Conservation (phyloP, 1,140 invertebrate species). For the Heterodera schachtii region DNA sequence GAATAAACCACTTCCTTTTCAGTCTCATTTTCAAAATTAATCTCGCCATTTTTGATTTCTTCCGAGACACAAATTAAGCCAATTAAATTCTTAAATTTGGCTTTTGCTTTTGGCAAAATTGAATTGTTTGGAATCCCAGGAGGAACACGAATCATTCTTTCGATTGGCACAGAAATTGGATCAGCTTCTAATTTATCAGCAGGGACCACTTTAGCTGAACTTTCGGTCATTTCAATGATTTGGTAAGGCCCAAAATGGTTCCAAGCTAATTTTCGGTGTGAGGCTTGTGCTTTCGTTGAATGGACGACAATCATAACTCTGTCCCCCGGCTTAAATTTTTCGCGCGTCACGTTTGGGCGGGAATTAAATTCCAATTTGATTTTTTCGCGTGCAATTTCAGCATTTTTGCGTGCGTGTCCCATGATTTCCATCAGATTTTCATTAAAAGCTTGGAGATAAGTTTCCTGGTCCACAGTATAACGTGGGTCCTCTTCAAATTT, state of each 20-base stretch:
- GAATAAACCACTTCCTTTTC: neutral
- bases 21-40: neutral
- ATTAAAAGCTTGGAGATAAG: slow-evolving; percentile 5
- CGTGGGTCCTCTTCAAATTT: neutral
- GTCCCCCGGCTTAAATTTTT: slow-evolving; percentile 11
- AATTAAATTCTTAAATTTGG: slow-evolving; percentile 3
- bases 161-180: neutral
- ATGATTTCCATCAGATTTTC: slow-evolving; percentile 13
- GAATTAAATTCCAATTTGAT: neutral
- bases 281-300: neutral
- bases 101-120: slow-evolving; percentile 1
- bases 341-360: neutral
- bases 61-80: neutral
- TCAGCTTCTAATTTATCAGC: neutral
- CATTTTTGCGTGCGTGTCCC: neutral
- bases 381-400: neutral
- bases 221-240: neutral
- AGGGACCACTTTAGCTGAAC: neutral
- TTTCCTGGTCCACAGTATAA: slow-evolving; percentile 4
- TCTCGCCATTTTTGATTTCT: neutral
- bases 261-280: neutral
- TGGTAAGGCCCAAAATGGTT: neutral
- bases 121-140: neutral
- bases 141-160: neutral
- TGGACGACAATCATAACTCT: neutral